These are phyloP conservation scores for Cebidichthys violaceus DNA, from an alignment of 2,113 vertebrate species.

Conservation along the genomic window DNA sequence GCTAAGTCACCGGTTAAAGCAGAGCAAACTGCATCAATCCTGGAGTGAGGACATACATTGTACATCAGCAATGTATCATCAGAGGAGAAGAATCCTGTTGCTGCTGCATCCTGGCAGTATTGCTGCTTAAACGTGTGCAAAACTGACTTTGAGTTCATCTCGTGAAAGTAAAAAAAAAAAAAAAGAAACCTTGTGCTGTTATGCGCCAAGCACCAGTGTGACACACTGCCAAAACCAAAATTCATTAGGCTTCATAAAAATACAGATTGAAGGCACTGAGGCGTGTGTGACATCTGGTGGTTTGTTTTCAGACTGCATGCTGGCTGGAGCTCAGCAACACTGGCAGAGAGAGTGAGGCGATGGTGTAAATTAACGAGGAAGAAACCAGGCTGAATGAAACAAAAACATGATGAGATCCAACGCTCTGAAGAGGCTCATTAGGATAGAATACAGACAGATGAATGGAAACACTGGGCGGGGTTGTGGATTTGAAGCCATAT, in stretches of 20 bases:
- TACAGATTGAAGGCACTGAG: slow-evolving; percentile 48
- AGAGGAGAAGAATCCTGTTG: slow-evolving; percentile 51
- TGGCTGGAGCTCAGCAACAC: slow-evolving; percentile 26
- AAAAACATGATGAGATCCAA: slow-evolving; percentile 16
- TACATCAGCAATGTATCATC: slow-evolving; percentile 41
- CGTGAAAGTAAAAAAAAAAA: neutral
- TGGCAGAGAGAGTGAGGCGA: neutral
- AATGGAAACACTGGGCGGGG: slow-evolving; percentile 12
- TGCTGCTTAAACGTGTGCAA: slow-evolving; percentile 19
- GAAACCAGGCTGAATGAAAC: slow-evolving; percentile 28
- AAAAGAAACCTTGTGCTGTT: slow-evolving; percentile 12
- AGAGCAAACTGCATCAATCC: slow-evolving; percentile 44
- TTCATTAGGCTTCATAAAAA: slow-evolving; percentile 59
- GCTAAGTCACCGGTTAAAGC: slow-evolving; percentile 41
- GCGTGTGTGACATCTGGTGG: slow-evolving; percentile 75
- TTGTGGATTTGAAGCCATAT: slow-evolving; percentile 25
- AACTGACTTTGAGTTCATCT: slow-evolving; percentile 39
- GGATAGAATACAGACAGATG: slow-evolving; percentile 15
- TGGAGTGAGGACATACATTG: slow-evolving; percentile 38
- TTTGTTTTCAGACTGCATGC: slow-evolving; percentile 53
- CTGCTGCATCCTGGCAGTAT: slow-evolving; percentile 19
- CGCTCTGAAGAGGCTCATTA: slow-evolving; percentile 48
- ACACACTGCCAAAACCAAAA: slow-evolving; percentile 57
- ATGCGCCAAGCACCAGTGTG: slow-evolving; percentile 41
- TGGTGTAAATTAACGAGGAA: slow-evolving; percentile 61